phyloP scores from a whole-genome alignment of 1,140 invertebrate genomes.

The Geopemphigus sp. region DNA sequence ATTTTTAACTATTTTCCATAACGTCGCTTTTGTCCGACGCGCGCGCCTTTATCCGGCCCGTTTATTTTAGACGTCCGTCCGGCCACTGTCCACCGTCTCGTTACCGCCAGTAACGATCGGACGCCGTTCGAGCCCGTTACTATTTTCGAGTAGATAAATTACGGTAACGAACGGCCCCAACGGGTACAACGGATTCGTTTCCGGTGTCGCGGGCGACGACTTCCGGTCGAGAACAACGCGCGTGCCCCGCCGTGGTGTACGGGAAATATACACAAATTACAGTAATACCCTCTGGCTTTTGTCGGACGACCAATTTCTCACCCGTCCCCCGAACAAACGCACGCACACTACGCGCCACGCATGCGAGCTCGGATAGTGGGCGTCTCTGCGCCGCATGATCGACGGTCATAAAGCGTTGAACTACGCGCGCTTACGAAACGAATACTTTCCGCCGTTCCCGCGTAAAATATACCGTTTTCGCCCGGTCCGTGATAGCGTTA shows the following conservation, averaged over 20 bases:
- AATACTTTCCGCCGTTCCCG: background rate
- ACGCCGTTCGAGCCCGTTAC: background rate
- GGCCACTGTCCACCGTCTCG: no score
- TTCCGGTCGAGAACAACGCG: background rate
- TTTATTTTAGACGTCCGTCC: no score
- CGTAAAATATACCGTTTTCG: background rate
- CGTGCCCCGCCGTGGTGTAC: background rate
- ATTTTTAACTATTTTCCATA: no score
- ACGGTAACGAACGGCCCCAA: constrained; percentile 25
- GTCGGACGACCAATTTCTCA: no score
- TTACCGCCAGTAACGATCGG: no score
- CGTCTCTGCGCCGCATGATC: background rate
- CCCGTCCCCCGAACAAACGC: background rate
- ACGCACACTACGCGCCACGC: background rate
- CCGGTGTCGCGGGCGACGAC: background rate
- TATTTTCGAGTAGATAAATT: constrained; percentile 3
- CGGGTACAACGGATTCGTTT: constrained; percentile 5
- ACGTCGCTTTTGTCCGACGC: no score
- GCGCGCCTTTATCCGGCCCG: no score
- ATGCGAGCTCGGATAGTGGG: background rate
- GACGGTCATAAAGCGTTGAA: background rate
- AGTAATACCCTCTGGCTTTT: no score
- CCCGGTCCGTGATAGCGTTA: no score
- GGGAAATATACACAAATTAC: no score
- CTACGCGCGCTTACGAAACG: background rate